Conservation (phyloP, 2,113 vertebrate species). For the Euleptes europaea region DNA sequence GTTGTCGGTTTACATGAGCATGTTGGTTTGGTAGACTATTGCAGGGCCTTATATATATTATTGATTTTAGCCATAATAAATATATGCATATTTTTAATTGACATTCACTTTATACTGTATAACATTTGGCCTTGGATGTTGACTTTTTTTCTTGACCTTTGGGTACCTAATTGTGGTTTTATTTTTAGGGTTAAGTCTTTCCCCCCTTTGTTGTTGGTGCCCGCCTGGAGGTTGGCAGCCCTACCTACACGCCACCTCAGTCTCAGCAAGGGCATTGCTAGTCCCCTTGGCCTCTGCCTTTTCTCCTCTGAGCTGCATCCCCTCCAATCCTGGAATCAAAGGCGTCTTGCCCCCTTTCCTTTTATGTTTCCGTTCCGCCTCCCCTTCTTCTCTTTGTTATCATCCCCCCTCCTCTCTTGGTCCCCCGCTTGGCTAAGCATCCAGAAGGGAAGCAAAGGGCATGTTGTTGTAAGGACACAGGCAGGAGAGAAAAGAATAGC, state of each 20-base stretch:
- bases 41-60: too few relatives aligned
- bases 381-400: neutral
- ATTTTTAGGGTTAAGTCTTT: too few relatives aligned
- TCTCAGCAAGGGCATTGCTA: constrained; percentile 14
- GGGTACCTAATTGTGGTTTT: too few relatives aligned
- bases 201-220: too few relatives aligned
- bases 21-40: too few relatives aligned
- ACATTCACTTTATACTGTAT: too few relatives aligned
- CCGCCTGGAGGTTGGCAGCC: too few relatives aligned
- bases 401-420: constrained; percentile 2
- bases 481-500: constrained; percentile 38
- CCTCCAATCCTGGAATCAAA: neutral
- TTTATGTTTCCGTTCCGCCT: neutral
- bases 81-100: too few relatives aligned
- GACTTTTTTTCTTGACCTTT: too few relatives aligned
- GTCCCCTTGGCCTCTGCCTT: constrained; percentile 25
- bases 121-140: too few relatives aligned
- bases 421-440: constrained; percentile 2
- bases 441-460: constrained; percentile 41
- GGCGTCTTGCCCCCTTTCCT: neutral
- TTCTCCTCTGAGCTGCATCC: neutral
- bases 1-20: too few relatives aligned
- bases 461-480: constrained; percentile 27
- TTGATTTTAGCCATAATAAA: too few relatives aligned
- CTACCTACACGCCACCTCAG: neutral